Evolutionary conservation across 2,888 invertebrate genomes (phyloP).

Genomic region (Matsumyia berberina): DNA sequence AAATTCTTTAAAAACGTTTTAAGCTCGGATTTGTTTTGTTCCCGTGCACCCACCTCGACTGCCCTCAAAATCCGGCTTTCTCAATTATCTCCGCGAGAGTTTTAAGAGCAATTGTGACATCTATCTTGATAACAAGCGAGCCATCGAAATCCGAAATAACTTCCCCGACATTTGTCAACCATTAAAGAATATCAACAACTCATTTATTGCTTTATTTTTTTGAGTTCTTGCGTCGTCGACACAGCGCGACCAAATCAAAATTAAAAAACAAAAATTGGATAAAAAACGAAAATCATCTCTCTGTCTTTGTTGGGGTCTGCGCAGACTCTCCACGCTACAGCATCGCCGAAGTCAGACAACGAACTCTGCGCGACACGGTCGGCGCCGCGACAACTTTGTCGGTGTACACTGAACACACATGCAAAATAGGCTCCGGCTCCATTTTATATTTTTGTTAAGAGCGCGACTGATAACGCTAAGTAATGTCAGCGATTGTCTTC

Average conservation of each 20-base stretch:
- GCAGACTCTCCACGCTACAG: conserved; percentile 12
- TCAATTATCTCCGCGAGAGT: conserved; percentile 56
- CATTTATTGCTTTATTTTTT: conserved; percentile 65
- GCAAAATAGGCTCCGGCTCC: conserved; percentile 76
- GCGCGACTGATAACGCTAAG: conserved; percentile 76
- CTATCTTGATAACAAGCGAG: conserved; percentile 52
- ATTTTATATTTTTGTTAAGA: conserved; percentile 76
- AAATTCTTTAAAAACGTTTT: conserved; percentile 46
- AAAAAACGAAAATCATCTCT: conserved; percentile 48
- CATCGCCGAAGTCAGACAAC: conserved; percentile 43
- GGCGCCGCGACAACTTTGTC: conserved; percentile 73
- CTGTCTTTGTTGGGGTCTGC: conserved; percentile 15
- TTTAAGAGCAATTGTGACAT: conserved; percentile 72
- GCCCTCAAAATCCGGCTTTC: conserved; percentile 55
- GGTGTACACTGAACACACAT: conserved; percentile 61
- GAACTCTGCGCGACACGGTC: conserved; percentile 46
- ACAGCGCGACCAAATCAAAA: conserved; percentile 25
- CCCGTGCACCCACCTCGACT: conserved; percentile 6
- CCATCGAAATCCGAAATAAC: conserved; percentile 32
- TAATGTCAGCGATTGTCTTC: conserved; percentile 77
- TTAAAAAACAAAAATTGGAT: conserved; percentile 23
- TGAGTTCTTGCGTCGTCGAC: neutral
- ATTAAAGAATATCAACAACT: conserved; percentile 72
- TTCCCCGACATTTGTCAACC: conserved; percentile 71
- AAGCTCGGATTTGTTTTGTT: conserved; percentile 38